Base-by-base conservation (phyloP, 2,797 vertebrate species). In the Eulemur coronatus region DNA sequence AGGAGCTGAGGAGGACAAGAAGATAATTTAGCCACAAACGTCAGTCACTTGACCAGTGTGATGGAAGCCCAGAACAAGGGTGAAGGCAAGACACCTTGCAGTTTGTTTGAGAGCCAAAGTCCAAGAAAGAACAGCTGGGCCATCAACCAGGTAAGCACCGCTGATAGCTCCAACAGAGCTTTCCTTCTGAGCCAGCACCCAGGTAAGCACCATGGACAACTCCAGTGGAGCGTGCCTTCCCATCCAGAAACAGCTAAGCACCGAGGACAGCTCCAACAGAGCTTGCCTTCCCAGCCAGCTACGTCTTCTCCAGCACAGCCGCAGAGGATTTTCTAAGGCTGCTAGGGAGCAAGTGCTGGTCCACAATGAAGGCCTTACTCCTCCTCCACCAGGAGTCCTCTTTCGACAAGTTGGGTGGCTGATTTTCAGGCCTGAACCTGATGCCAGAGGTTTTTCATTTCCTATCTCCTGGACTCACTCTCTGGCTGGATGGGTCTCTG, bases 171-270 rank as follows among this genome's bases (percentile, higher is more conserved):
- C 41, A 26, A 0, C 6, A 0, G 33, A 4, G 0, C 48, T 2
- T 7, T 10, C 6, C 72, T 70, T 43, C 5, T 10, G 3, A 6
- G 2, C 17, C 10, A 3, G 7, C 9, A 1, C 8, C 55, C 55
- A 57, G 55, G 55, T 57, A 10, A 11, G 55, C 55, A 57, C 24
- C 24, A 26, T 0, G 0, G 24, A 57, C 55, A 57, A 11, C 55
- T 57, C 55, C 24, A 57, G 4, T 4, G 55, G 9, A 1, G 55
- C 24, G 4, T 26, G 9, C 55, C 24, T 57, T 26, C 55, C 55
- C 1, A 26, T 9, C 24, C 55, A 26, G 55, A 24, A 57, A 57
- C 4, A 11, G 55, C 24, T 57, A 4, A 11, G 55, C 55, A 57
- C 24, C 24, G 4, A 4, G 24, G 55, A 57, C 55, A 57, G 24